Evolutionary conservation across 2,113 vertebrate species (phyloP), one percentile per base, ranked within the genome.

Genomic region (Tyto alba): DNA sequence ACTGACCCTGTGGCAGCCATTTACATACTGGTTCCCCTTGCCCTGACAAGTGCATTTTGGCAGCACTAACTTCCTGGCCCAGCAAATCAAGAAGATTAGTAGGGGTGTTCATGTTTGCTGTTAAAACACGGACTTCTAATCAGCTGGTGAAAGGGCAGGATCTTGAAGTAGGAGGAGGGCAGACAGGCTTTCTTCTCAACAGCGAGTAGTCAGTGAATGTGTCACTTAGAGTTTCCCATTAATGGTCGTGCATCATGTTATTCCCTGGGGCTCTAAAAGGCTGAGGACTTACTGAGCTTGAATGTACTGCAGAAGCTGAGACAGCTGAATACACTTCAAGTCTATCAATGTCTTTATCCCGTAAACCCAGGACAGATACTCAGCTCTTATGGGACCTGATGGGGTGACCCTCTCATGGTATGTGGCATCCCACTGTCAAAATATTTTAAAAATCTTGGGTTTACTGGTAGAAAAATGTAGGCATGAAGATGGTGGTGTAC

Each of bases 1-100:
- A 36, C 18, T 50, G 45, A 47, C 38, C 13, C 48, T 0, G 0
- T 5, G n/a, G 40, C 45, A 48, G 38, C 66, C 3, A 3, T 23
- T 85, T 56, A 12, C 29, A 4, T 41, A 3, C 22, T 36, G 40
- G 7, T 43, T 71, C 21, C 26, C 25, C 16, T 82, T 85, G 36
- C 20, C 40, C 15, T 60, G 19, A 21, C 29, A 20, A 29, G 56
- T 1, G 2, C 8, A 14, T 71, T 56, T 69, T 45, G 57, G 43
- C 23, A 36, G n/a, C 55, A 83, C 17, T 55, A 52, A 73, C 25
- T 38, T 73, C 14, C 69, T 79, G 63, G 14, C 63, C 11, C 47
- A 71, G 60, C 34, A 60, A 78, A 74, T 34, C 52, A 36, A 40
- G 38, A 63, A 50, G 13, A 6, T 60, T 76, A 41, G 22, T 52